Evolutionary conservation across 2,888 invertebrate species (phyloP).

Genomic region (Hirtodrosophila cameraria): DNA sequence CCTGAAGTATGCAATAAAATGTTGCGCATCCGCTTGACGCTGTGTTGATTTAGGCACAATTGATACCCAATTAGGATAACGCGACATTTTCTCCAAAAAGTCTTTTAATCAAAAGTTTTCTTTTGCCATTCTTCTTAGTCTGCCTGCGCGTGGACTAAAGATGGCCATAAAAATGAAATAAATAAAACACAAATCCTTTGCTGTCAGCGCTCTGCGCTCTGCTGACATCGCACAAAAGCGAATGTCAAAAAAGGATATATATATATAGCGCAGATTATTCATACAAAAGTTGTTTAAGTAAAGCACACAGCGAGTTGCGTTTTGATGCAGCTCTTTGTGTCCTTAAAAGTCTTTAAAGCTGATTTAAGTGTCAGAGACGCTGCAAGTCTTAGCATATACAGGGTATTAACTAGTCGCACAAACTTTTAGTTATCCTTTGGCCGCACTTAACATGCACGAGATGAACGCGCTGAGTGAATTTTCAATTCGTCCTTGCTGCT

Average conservation of each 20-base stretch:
- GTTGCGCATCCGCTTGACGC: conserved; percentile 43
- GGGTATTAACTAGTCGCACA: conserved; percentile 30
- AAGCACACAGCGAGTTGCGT: conserved; percentile 11
- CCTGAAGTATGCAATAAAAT: conserved; percentile 71
- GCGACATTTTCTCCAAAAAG: conserved; percentile 66
- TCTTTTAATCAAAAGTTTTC: conserved; percentile 73
- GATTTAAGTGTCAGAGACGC: conserved; percentile 19
- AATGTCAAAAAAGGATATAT: conserved; percentile 29
- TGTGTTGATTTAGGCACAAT: conserved; percentile 74
- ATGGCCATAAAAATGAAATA: conserved; percentile 69
- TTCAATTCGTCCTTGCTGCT: conserved; percentile 53
- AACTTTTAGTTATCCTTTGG: conserved; percentile 26
- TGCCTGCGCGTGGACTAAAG: conserved; percentile 28
- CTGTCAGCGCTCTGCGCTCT: conserved; percentile 41
- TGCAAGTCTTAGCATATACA: too few species aligned
- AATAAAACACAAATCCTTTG: conserved; percentile 72
- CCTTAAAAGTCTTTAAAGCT: conserved; percentile 19
- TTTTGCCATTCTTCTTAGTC: conserved; percentile 8
- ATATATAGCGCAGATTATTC: conserved; percentile 53
- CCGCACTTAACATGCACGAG: conserved; percentile 68
- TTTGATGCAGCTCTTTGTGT: conserved; percentile 5
- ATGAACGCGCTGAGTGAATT: conserved; percentile 73
- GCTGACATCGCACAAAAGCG: conserved; percentile 22
- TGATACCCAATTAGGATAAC: conserved; percentile 79
- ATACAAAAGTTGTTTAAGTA: background rate